Evolutionary conservation across 2,797 vertebrate genomes (phyloP).

Genomic region (Coregonus ussuriensis): DNA sequence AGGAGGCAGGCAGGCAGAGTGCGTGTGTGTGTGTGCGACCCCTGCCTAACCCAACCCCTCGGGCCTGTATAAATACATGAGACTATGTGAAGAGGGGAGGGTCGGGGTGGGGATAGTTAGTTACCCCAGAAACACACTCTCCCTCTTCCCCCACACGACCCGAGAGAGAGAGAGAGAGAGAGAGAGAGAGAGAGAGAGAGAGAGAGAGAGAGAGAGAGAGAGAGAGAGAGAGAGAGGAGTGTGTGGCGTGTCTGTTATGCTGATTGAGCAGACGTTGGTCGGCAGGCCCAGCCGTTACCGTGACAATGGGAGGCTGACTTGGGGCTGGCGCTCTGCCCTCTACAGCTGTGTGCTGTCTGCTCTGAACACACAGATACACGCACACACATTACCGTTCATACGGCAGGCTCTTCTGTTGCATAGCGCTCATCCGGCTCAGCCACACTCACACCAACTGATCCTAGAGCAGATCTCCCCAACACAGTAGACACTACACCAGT

Average conservation of each 20-base stretch:
- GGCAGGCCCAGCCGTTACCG: constrained; percentile 57
- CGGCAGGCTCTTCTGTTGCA: constrained; percentile 35
- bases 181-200: constrained; percentile 6
- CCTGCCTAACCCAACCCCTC: neutral
- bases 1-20: constrained; percentile 49
- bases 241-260: constrained; percentile 52
- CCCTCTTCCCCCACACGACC: constrained; percentile 22
- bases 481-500: neutral
- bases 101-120: neutral
- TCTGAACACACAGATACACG: constrained; percentile 29
- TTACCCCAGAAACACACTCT: constrained; percentile 13
- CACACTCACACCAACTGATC: constrained; percentile 29
- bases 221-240: neutral
- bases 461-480: neutral
- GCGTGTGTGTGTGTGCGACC: neutral
- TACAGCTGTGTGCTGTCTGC: constrained; percentile 66
- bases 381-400: constrained; percentile 10
- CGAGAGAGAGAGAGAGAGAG: neutral
- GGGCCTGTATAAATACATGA: constrained; percentile 8
- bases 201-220: neutral
- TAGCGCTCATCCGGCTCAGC: constrained; percentile 55
- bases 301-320: constrained; percentile 66
- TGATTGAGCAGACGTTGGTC: constrained; percentile 59
- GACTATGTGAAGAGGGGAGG: neutral
- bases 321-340: constrained; percentile 62